Conservation (phyloP, 2,888 invertebrate species). For the Molanna angustata region DNA sequence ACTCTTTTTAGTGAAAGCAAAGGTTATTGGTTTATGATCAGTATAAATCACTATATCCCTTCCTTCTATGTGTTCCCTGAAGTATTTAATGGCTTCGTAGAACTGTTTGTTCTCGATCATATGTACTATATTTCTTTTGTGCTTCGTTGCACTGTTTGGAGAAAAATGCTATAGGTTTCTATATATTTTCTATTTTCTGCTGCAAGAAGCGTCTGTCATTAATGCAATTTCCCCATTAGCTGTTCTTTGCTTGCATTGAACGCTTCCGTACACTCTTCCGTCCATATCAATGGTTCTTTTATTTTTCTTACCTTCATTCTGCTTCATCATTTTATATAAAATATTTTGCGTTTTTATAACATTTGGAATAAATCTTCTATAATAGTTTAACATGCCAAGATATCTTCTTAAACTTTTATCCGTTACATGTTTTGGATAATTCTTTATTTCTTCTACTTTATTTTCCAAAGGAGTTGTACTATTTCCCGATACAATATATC, state of each 20-base stretch:
- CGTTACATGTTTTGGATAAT: too few species aligned
- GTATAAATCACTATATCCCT: constrained; percentile 37
- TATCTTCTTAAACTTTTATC: too few species aligned
- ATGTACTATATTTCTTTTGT: constrained; percentile 39
- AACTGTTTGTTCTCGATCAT: constrained; percentile 42
- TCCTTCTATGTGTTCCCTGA: constrained; percentile 41
- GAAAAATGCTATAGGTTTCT: constrained; percentile 41
- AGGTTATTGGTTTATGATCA: constrained; percentile 40
- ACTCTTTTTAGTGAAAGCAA: constrained; percentile 36
- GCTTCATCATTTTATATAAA: too few species aligned
- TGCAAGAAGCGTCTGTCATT: too few species aligned
- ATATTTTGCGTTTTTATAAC: too few species aligned
- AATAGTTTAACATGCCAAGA: too few species aligned
- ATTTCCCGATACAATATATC: too few species aligned
- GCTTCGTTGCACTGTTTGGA: constrained; percentile 37
- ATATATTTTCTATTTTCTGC: constrained; percentile 33
- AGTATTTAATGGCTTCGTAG: constrained; percentile 39
- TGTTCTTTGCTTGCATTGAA: constrained; percentile 36
- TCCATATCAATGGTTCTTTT: constrained; percentile 21
- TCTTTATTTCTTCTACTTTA: too few species aligned
- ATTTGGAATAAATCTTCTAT: too few species aligned
- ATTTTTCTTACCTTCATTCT: not conserved
- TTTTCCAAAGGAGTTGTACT: too few species aligned
- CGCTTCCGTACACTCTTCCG: constrained; percentile 29
- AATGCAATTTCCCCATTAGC: too few species aligned